phyloP scores from a whole-genome alignment of 2,888 invertebrate genomes.

The Vandiemenella viatica region DNA sequence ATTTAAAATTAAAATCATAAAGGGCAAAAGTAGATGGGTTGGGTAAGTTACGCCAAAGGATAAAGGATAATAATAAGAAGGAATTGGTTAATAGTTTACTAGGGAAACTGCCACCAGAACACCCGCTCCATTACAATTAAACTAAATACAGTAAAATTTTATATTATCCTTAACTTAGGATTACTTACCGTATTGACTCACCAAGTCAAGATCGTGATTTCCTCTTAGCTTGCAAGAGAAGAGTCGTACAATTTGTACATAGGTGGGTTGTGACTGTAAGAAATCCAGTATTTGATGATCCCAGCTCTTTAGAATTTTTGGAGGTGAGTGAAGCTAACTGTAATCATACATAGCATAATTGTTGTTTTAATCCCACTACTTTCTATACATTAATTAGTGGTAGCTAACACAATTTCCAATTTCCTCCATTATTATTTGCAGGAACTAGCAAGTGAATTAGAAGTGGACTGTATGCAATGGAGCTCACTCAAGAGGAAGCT shows the following conservation, averaged over 20 bases:
- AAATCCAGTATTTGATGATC: constrained; percentile 60
- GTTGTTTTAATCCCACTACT: too few relatives aligned
- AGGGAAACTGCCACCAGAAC: too few relatives aligned
- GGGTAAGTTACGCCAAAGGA: too few relatives aligned
- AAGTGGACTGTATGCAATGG: constrained; percentile 43
- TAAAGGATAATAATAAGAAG: too few relatives aligned
- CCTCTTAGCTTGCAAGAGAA: constrained; percentile 49
- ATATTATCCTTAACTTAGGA: constrained; percentile 7
- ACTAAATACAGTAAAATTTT: too few relatives aligned
- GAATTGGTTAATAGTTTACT: too few relatives aligned
- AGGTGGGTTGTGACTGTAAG: constrained; percentile 58
- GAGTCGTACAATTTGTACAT: constrained; percentile 63
- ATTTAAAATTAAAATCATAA: too few relatives aligned
- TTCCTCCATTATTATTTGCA: constrained; percentile 19
- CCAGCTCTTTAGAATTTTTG: constrained; percentile 52
- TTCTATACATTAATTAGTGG: too few relatives aligned
- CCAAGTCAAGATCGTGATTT: constrained; percentile 42
- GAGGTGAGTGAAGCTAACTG: constrained; percentile 33
- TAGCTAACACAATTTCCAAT: neutral
- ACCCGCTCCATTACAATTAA: too few relatives aligned
- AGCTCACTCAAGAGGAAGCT: constrained; percentile 49
- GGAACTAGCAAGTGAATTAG: constrained; percentile 54
- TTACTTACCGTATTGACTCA: constrained; percentile 26
- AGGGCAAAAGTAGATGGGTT: too few relatives aligned
- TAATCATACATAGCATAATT: neutral